Conservation (phyloP, 2,888 invertebrate species). For the Onthophagus sagittarius region DNA sequence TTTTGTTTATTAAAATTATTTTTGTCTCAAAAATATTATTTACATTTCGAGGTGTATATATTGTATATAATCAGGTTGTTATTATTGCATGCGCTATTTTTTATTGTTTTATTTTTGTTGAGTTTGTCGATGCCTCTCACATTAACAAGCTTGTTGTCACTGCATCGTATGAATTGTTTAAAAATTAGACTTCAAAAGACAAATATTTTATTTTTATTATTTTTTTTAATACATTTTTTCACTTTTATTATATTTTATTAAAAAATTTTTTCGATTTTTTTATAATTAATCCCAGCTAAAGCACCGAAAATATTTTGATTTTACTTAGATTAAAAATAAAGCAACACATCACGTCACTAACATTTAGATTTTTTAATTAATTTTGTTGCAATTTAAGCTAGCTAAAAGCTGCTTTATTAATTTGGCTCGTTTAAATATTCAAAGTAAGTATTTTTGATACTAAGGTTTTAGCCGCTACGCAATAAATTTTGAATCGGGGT, state of each 20-base stretch:
- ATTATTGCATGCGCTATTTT: constrained; percentile 18
- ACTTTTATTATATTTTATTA: too few species aligned
- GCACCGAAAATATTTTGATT: constrained; percentile 17
- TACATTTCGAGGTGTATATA: too few species aligned
- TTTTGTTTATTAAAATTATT: background rate
- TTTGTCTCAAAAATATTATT: background rate
- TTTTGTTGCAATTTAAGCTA: too few species aligned
- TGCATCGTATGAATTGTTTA: constrained; percentile 2
- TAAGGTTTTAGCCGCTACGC: background rate
- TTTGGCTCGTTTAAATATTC: too few species aligned
- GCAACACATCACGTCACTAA: too few species aligned
- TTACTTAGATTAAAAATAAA: background rate
- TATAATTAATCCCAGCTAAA: constrained; percentile 10
- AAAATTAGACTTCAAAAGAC: constrained; percentile 20
- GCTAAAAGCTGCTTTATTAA: too few species aligned
- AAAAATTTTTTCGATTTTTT: constrained; percentile 17
- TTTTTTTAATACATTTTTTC: constrained; percentile 4
- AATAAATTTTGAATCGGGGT: background rate
- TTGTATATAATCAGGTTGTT: constrained; percentile 3
- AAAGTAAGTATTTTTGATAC: too few species aligned
- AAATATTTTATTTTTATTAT: constrained; percentile 20
- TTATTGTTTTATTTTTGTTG: background rate
- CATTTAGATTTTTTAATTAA: too few species aligned
- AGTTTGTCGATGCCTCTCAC: constrained; percentile 3
- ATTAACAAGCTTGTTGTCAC: background rate